Percentiles rank a stretch among this genome's conserved stretches.
These are phyloP conservation scores for Eupithecia subumbrata DNA, from an alignment of 2,888 invertebrate species.

Conservation along the genomic window DNA sequence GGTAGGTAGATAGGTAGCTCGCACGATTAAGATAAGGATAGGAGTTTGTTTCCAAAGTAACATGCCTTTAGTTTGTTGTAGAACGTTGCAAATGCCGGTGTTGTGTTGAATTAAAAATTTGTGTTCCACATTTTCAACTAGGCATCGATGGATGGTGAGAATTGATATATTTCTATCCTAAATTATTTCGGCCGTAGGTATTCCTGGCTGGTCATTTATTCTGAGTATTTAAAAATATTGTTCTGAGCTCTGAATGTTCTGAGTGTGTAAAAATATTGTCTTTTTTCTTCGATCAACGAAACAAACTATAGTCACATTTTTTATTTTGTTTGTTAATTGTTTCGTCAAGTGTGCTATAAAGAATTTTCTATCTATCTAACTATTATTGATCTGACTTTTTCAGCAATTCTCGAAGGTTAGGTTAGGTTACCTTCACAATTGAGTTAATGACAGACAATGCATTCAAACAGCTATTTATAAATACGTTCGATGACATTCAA, in stretches of 20 bases:
- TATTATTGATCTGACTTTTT: no score
- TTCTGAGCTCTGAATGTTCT: no score
- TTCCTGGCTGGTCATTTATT: neutral
- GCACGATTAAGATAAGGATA: slow-evolving; percentile 3
- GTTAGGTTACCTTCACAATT: neutral
- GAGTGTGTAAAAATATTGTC: neutral
- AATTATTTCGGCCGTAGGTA: neutral
- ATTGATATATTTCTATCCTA: neutral
- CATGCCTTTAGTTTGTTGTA: neutral
- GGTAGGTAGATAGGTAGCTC: neutral
- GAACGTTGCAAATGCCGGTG: neutral
- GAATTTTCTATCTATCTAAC: no score
- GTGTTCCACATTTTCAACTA: neutral
- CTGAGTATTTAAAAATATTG: no score
- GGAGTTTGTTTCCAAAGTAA: neutral
- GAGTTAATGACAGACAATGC: neutral
- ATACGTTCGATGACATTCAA: neutral
- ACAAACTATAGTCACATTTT: no score
- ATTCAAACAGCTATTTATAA: neutral
- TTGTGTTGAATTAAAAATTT: neutral
- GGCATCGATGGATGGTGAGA: neutral
- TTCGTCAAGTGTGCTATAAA: no score
- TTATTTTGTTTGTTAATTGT: no score
- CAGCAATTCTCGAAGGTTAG: neutral
- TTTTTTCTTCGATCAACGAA: neutral